Conservation (phyloP, 2,113 vertebrate species). For the Xiphorhynchus elegans region DNA sequence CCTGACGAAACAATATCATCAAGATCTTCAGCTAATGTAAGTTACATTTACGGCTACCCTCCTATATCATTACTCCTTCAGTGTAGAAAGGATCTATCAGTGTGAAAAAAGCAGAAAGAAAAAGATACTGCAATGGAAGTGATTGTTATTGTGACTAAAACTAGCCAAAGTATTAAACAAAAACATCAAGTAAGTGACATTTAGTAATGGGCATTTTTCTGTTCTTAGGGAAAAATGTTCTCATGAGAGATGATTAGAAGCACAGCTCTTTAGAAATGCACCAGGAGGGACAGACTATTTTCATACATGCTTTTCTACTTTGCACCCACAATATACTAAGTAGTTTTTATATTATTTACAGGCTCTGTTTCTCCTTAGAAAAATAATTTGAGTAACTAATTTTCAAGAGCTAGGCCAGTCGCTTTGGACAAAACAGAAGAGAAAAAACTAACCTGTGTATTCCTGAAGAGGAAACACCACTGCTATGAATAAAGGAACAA, state of each 20-base stretch:
- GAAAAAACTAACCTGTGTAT: background rate
- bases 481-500: background rate
- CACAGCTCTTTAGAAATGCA: background rate
- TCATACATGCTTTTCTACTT: conserved; percentile 24
- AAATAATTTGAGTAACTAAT: background rate
- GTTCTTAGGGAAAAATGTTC: background rate
- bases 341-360: background rate
- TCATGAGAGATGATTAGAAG: background rate
- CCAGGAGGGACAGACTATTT: background rate
- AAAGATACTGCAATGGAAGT: background rate
- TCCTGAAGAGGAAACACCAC: background rate
- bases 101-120: background rate
- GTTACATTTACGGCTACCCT: background rate
- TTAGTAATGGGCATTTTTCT: background rate
- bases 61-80: background rate
- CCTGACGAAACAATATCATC: background rate
- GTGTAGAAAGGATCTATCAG: background rate
- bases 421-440: background rate
- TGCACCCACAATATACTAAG: background rate
- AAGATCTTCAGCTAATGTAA: background rate
- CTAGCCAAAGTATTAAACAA: background rate
- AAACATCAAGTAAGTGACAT: background rate
- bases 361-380: background rate
- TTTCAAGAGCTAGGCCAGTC: background rate
- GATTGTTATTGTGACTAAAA: background rate